phyloP scores from a whole-genome alignment of 2,888 invertebrate species.

The Meandrusa payeni region DNA sequence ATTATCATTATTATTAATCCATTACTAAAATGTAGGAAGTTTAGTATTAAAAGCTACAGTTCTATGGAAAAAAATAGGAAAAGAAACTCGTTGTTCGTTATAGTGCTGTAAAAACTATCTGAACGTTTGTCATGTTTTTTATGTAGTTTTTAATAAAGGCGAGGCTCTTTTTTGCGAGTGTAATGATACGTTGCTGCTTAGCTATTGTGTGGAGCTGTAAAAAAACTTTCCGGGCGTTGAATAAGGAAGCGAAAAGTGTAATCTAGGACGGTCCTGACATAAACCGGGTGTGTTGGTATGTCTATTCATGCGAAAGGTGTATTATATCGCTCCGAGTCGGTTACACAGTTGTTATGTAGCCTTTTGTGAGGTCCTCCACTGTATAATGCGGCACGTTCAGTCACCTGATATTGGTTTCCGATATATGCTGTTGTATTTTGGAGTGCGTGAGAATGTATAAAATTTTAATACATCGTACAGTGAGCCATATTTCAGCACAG shows the following conservation, averaged over 20 bases:
- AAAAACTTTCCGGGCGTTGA: slow-evolving; percentile 14
- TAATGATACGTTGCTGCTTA: slow-evolving; percentile 7
- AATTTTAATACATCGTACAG: slow-evolving; percentile 1
- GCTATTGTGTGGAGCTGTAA: slow-evolving; percentile 17
- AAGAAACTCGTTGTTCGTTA: no score
- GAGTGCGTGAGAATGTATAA: slow-evolving; percentile 1
- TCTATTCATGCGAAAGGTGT: slow-evolving; percentile 17
- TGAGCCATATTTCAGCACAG: no score
- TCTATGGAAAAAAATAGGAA: no score
- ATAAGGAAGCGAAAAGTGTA: slow-evolving; percentile 21
- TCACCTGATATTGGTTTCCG: slow-evolving; percentile 15
- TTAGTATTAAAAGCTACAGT: no score
- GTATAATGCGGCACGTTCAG: slow-evolving; percentile 4
- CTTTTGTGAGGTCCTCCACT: slow-evolving; percentile 8
- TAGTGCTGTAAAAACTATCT: background rate
- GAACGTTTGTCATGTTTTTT: background rate
- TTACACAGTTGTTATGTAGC: slow-evolving; percentile 11
- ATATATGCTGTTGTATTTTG: background rate
- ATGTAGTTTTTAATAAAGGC: slow-evolving; percentile 5
- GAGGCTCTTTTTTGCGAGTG: background rate
- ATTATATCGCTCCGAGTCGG: slow-evolving; percentile 13
- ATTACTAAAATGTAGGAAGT: no score
- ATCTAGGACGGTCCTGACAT: slow-evolving; percentile 13
- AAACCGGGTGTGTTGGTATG: slow-evolving; percentile 9
- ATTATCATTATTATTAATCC: no score